Percentiles rank a stretch among this genome's conserved stretches.
These are phyloP conservation scores for Calcarius lapponicus DNA, from an alignment of 2,797 vertebrate genomes.

Conservation along the genomic window DNA sequence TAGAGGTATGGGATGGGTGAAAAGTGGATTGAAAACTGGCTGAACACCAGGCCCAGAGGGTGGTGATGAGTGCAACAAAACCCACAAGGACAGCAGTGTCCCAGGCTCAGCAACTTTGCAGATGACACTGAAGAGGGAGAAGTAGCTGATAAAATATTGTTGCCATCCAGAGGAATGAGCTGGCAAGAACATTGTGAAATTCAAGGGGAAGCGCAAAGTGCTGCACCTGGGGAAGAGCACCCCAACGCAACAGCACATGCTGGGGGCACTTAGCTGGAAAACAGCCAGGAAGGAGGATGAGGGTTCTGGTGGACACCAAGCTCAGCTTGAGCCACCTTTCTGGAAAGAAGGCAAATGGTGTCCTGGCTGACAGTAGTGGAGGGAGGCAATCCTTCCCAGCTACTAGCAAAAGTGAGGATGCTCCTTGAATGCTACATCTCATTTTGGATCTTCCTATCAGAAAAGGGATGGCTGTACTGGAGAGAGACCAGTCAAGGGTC, in stretches of 20 bases:
- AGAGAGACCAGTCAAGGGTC: not conserved
- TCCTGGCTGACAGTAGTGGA: not conserved
- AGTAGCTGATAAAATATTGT: not conserved
- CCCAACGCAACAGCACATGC: not conserved
- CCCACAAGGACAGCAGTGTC: rapidly evolving
- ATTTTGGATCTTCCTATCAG: not conserved
- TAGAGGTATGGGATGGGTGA: not conserved
- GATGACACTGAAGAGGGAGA: not conserved
- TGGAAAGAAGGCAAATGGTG: not conserved
- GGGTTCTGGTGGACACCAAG: not conserved
- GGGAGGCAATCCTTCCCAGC: not conserved
- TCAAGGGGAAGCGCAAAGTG: not conserved
- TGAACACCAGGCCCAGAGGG: not conserved
- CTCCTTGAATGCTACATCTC: not conserved
- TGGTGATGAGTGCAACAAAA: not conserved
- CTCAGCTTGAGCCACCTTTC: not conserved
- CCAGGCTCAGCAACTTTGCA: not conserved
- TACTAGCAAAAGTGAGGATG: not conserved
- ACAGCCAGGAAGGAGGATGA: not conserved
- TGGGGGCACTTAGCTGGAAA: not conserved
- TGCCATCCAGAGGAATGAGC: not conserved
- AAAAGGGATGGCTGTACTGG: not conserved
- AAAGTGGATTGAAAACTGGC: not conserved
- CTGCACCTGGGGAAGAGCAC: not conserved
- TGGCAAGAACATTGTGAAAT: not conserved